These are phyloP conservation scores for Cassiopea xamachana DNA, from an alignment of 30 jellyfish, hydroid and myxozoan species.

Conservation along the genomic window DNA sequence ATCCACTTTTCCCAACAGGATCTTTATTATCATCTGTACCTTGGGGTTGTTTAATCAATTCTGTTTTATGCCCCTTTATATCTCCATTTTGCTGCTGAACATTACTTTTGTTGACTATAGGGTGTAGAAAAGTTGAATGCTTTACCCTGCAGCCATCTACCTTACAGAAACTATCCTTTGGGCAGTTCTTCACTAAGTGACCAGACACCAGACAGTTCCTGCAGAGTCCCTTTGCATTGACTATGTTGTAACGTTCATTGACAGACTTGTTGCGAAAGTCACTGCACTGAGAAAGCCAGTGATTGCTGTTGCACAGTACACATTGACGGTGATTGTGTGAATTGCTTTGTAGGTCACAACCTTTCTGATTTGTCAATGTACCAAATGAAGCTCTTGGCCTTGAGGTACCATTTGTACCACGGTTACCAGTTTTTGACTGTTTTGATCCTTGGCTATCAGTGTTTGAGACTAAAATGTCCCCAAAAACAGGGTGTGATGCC, in stretches of 20 bases:
- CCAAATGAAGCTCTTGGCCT: conserved; percentile 4
- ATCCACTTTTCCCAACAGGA: conserved; percentile 1
- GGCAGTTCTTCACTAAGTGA: conserved; percentile 12
- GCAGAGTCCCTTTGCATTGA: conserved; percentile 22
- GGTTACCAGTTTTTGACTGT: neutral
- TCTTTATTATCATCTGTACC: neutral
- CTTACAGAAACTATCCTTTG: conserved; percentile 9
- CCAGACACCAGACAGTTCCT: conserved; percentile 16
- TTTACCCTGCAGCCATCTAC: conserved; percentile 26
- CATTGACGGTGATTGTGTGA: conserved; percentile 16
- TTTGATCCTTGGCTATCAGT: neutral
- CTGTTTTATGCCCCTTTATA: neutral
- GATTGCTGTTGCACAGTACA: conserved; percentile 11
- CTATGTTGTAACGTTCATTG: conserved; percentile 11
- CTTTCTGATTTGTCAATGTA: neutral
- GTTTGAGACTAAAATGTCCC: neutral
- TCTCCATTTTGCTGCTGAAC: neutral
- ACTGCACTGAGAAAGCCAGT: conserved; percentile 11
- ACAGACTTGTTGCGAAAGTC: conserved; percentile 14
- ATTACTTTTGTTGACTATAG: neutral
- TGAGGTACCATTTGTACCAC: neutral
- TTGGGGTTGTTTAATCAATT: neutral
- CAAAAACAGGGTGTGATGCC: conserved; percentile 18
- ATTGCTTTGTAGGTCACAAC: neutral
- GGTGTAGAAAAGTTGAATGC: conserved; percentile 37